A percentile compares a stretch with the other conserved stretches of the same genome.
These are phyloP conservation scores for Cotesia glomerata DNA, from an alignment of 1,140 invertebrate genomes.

Conservation along the genomic window DNA sequence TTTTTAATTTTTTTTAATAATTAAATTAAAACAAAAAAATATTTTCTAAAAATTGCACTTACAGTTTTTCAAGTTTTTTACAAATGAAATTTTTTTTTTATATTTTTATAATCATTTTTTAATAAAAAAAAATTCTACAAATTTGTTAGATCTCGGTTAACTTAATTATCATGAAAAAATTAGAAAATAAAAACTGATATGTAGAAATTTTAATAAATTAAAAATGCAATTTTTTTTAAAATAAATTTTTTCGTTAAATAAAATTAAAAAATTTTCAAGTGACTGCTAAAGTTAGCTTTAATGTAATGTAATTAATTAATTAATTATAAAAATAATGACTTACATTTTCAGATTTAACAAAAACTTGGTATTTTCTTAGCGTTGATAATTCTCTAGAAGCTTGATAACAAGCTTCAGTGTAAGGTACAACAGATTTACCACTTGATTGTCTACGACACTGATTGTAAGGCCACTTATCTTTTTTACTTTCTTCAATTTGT, in stretches of 20 bases:
- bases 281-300: too few relatives aligned
- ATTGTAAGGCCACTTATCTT: constrained; percentile 51
- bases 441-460: constrained; percentile 46
- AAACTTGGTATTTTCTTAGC: constrained; percentile 52
- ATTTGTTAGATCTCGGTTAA: too few relatives aligned
- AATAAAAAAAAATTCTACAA: too few relatives aligned
- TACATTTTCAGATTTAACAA: constrained; percentile 52
- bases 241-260: background rate
- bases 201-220: constrained; percentile 4
- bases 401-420: constrained; percentile 56
- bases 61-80: too few relatives aligned
- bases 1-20: too few relatives aligned
- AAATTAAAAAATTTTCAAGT: background rate
- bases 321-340: constrained; percentile 19
- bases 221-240: constrained; percentile 10
- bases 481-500: constrained; percentile 48
- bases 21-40: too few relatives aligned
- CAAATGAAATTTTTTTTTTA: too few relatives aligned
- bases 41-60: too few relatives aligned
- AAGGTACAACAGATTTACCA: constrained; percentile 46
- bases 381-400: constrained; percentile 57
- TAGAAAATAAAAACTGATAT: too few relatives aligned
- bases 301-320: too few relatives aligned
- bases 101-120: too few relatives aligned
- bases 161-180: too few relatives aligned